Percentiles rank a stretch among this genome's conserved stretches.
Evolutionary conservation across 2,797 vertebrate species (phyloP).

Genomic region (Gastrophryne carolinensis): DNA sequence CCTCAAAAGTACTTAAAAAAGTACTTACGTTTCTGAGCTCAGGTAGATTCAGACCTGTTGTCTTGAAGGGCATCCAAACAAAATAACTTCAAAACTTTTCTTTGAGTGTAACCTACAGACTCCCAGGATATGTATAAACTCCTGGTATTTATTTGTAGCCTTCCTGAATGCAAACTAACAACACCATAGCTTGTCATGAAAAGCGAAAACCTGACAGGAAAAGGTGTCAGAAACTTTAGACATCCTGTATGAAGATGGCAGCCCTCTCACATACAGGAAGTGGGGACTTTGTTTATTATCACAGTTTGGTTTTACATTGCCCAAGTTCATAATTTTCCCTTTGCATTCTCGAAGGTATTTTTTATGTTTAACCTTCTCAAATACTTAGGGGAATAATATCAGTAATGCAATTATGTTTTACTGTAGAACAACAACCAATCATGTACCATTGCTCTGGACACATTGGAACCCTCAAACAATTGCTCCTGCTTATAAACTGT

Average conservation of each 20-base stretch:
- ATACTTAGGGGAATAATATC: not conserved
- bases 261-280: constrained; percentile 1
- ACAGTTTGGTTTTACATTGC: not conserved
- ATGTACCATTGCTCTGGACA: no score
- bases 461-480: no score
- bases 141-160: not conserved
- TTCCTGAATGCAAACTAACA: not conserved
- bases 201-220: constrained; percentile 17
- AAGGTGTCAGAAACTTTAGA: not conserved
- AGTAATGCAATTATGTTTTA: not conserved
- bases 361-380: not conserved
- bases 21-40: no score
- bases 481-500: no score
- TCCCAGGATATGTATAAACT: no score
- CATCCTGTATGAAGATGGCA: not conserved
- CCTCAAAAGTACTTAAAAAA: no score
- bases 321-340: not conserved
- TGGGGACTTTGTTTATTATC: not conserved
- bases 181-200: not conserved
- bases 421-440: no score
- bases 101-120: no score
- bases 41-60: no score
- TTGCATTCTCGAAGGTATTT: not conserved
- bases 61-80: no score
- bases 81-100: no score